These are phyloP conservation scores for Seladonia tumulorum DNA, from an alignment of 2,888 invertebrate genomes.

Conservation along the genomic window DNA sequence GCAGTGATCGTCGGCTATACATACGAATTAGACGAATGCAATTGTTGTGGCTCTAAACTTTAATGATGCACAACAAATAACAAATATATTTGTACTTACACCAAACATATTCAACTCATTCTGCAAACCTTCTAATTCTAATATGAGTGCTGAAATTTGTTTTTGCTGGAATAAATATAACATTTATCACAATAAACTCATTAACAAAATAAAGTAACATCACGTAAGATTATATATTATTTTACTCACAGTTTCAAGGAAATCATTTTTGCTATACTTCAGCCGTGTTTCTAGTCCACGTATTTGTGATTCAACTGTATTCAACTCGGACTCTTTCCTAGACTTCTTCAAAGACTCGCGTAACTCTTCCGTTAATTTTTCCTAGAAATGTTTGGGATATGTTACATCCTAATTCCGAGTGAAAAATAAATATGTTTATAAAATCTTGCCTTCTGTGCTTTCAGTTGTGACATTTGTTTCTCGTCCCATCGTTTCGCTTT, in stretches of 20 bases:
- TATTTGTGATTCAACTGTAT: conserved; percentile 98
- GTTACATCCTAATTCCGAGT: neutral
- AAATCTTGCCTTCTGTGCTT: conserved; percentile 90
- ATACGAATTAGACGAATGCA: conserved; percentile 26
- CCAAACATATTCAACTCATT: conserved; percentile 89
- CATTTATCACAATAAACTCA: neutral
- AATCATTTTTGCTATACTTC: conserved; percentile 96
- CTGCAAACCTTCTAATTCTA: conserved; percentile 88
- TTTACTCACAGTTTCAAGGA: conserved; percentile 92
- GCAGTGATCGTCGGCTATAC: conserved; percentile 86
- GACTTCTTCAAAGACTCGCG: conserved; percentile 98
- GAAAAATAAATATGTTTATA: neutral
- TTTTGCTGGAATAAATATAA: conserved; percentile 85
- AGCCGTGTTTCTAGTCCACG: conserved; percentile 96
- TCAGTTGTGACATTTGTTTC: conserved; percentile 97
- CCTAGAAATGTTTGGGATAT: conserved; percentile 84
- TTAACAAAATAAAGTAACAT: conserved; percentile 17
- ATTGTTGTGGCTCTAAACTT: neutral
- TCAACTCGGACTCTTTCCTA: conserved; percentile 98
- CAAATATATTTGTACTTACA: conserved; percentile 85
- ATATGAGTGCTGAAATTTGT: conserved; percentile 89
- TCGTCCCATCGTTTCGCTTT: conserved; percentile 99
- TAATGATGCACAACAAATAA: conserved; percentile 20
- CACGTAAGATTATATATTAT: conserved; percentile 2
- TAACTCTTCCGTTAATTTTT: conserved; percentile 96